These are phyloP conservation scores for Strigops habroptila DNA, from an alignment of 2,113 vertebrate genomes.

Conservation along the genomic window DNA sequence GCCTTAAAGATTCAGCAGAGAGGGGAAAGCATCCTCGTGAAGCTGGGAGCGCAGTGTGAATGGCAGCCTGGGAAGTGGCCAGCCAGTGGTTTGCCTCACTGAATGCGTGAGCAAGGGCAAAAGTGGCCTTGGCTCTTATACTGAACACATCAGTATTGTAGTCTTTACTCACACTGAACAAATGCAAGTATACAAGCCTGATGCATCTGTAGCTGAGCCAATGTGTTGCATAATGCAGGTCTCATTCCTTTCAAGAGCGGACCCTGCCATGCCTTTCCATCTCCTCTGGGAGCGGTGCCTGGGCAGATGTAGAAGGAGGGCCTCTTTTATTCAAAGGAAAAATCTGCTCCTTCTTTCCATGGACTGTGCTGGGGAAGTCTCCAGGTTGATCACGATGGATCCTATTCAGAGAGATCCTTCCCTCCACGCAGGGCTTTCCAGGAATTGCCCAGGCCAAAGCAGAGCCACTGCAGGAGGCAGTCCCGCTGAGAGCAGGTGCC, in stretches of 20 bases:
- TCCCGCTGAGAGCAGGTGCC: neutral
- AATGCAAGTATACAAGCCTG: neutral
- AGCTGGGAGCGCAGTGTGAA: neutral
- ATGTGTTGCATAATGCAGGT: neutral
- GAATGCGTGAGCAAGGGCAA: neutral
- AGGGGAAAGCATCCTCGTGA: neutral
- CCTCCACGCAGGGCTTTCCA: rapidly evolving
- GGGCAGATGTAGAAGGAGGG: neutral
- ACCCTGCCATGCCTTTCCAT: rapidly evolving
- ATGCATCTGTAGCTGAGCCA: neutral
- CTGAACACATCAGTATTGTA: rapidly evolving
- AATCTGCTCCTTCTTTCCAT: neutral
- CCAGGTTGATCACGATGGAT: rapidly evolving
- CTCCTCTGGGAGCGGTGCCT: neutral
- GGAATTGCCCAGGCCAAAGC: neutral
- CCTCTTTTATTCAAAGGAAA: neutral
- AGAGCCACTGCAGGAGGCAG: neutral
- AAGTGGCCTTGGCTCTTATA: neutral
- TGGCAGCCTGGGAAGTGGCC: neutral
- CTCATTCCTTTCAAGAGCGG: neutral
- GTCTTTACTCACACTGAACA: neutral
- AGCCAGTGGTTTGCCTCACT: neutral
- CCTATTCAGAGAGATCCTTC: neutral
- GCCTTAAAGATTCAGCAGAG: neutral
- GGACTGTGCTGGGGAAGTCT: neutral